phyloP scores from a whole-genome alignment of 2,888 invertebrate species.

The Augochlorella aurata region DNA sequence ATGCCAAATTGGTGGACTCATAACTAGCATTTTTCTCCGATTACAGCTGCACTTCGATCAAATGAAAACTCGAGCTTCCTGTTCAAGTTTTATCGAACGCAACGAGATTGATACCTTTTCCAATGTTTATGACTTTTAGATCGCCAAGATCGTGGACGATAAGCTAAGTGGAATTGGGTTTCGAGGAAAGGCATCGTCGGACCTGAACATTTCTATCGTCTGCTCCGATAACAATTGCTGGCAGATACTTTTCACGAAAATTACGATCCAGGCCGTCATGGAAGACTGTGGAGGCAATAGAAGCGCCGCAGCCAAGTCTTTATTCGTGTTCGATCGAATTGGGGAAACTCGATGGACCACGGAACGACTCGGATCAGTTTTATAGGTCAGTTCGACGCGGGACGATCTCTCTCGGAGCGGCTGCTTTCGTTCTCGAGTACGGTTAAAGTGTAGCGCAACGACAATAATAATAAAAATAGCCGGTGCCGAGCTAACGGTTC shows the following conservation, averaged over 20 bases:
- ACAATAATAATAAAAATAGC: conserved; percentile 76
- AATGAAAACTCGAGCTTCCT: no score
- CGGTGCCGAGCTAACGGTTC: conserved; percentile 78
- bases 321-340: conserved; percentile 1
- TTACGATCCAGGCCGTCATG: neutral
- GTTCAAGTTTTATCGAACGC: no score
- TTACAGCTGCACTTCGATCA: no score
- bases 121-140: no score
- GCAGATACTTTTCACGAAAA: neutral
- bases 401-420: conserved; percentile 5
- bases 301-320: neutral
- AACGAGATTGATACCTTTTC: no score
- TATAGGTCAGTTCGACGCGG: conserved; percentile 43
- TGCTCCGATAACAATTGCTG: neutral
- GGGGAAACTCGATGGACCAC: neutral
- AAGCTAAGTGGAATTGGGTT: no score
- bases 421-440: conserved; percentile 56
- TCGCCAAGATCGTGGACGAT: no score
- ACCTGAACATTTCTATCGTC: neutral
- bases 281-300: neutral
- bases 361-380: conserved; percentile 20
- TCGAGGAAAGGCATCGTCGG: neutral
- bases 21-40: no score
- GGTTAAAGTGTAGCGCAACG: conserved; percentile 61
- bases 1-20: no score